These are phyloP conservation scores for Spodoptera picta DNA, from an alignment of 2,888 invertebrate genomes.

Conservation along the genomic window DNA sequence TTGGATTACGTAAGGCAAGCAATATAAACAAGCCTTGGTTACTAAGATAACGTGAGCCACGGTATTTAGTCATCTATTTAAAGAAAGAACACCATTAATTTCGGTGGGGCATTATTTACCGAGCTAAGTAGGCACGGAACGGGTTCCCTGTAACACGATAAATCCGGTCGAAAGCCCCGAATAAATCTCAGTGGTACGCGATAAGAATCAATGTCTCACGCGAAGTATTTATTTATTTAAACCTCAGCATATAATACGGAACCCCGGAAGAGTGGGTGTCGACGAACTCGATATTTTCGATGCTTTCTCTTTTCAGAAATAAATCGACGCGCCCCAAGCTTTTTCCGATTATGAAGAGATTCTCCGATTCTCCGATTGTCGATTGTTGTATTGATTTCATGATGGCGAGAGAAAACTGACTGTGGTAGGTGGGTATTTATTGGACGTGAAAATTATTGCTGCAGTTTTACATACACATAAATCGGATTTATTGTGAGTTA, in stretches of 20 bases:
- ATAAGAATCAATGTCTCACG: conserved; percentile 88
- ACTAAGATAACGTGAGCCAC: conserved; percentile 81
- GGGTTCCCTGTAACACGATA: conserved; percentile 84
- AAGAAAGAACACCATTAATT: conserved; percentile 86
- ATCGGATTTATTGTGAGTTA: conserved; percentile 72
- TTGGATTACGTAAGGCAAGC: conserved; percentile 80
- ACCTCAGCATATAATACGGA: conserved; percentile 70
- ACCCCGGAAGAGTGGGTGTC: conserved; percentile 79
- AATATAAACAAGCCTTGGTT: conserved; percentile 79
- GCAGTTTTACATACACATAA: conserved; percentile 69
- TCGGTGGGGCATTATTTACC: conserved; percentile 85
- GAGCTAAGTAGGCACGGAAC: conserved; percentile 86
- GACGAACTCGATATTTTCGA: conserved; percentile 69
- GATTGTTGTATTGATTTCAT: conserved; percentile 57
- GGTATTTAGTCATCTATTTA: conserved; percentile 88
- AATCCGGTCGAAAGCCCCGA: conserved; percentile 82
- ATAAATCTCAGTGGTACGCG: conserved; percentile 86
- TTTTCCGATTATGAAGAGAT: conserved; percentile 54
- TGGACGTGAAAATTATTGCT: conserved; percentile 69
- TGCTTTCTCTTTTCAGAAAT: conserved; percentile 72
- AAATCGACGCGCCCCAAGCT: conserved; percentile 44
- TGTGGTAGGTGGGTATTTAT: conserved; percentile 67
- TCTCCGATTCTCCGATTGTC: conserved; percentile 44
- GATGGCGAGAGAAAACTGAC: conserved; percentile 66
- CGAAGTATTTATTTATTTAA: conserved; percentile 83